Conservation (phyloP, 1,140 invertebrate species). For the Schlechtendalia chinensis region DNA sequence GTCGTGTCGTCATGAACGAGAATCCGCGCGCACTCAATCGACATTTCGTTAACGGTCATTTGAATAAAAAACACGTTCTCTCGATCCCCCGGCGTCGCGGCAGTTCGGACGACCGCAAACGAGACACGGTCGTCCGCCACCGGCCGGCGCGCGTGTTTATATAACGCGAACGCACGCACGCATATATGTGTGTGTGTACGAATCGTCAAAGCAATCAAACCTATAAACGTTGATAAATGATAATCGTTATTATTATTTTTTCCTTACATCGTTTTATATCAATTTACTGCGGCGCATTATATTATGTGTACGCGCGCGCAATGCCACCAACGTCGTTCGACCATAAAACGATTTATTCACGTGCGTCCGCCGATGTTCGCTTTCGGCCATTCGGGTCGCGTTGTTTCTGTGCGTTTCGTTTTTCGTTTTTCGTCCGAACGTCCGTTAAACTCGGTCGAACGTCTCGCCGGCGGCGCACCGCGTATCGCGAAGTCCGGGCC, state of each 20-base stretch:
- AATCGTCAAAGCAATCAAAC: neutral
- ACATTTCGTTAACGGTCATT: neutral
- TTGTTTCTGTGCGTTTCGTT: no score
- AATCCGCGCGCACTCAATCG: constrained; percentile 24
- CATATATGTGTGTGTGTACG: neutral
- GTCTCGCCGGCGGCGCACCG: no score
- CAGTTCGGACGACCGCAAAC: neutral
- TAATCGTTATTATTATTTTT: constrained; percentile 13
- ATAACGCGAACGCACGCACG: no score
- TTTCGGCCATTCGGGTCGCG: no score
- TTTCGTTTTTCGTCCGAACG: no score
- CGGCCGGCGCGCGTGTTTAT: neutral
- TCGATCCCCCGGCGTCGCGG: constrained; percentile 12
- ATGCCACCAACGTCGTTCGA: constrained; percentile 14
- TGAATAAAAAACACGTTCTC: constrained; percentile 21
- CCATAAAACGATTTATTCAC: no score
- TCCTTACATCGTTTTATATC: constrained; percentile 2
- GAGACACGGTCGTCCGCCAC: neutral
- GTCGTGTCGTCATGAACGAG: no score
- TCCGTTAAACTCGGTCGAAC: no score
- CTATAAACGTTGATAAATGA: constrained; percentile 33
- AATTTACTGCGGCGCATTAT: neutral
- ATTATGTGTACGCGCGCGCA: neutral
- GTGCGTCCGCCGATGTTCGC: no score
- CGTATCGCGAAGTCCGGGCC: no score